These are phyloP conservation scores for Calyptommatus sinebrachiatus DNA, from an alignment of 2,113 vertebrate genomes.

Conservation along the genomic window DNA sequence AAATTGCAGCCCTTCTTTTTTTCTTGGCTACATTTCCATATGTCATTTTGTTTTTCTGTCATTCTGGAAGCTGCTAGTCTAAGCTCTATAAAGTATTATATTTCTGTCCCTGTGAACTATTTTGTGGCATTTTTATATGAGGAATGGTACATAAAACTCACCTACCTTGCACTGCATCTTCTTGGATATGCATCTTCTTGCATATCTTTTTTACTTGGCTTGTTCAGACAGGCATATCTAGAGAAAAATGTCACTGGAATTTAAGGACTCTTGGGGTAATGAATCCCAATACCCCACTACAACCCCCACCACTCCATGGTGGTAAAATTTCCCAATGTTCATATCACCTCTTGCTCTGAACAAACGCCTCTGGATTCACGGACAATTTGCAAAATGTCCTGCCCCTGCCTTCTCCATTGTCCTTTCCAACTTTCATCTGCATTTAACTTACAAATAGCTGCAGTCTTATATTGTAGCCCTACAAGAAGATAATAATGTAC, in stretches of 20 bases:
- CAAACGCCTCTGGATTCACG: conserved; percentile 51
- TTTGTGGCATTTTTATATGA: conserved; percentile 69
- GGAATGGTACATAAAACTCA: conserved; percentile 71
- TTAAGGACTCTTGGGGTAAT: conserved; percentile 67
- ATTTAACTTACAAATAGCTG: conserved; percentile 67
- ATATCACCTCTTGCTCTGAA: conserved; percentile 63
- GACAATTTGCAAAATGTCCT: conserved; percentile 52
- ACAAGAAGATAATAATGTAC: conserved; percentile 34
- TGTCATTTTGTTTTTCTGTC: conserved; percentile 68
- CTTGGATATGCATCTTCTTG: conserved; percentile 67
- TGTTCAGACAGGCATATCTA: conserved; percentile 61
- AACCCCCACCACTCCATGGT: conserved; percentile 44
- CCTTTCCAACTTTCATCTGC: conserved; percentile 39
- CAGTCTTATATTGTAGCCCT: conserved; percentile 17
- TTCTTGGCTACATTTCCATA: conserved; percentile 63
- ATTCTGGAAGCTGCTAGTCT: conserved; percentile 64
- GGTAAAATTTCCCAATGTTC: conserved; percentile 65
- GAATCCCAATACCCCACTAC: conserved; percentile 68
- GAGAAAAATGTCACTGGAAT: conserved; percentile 49
- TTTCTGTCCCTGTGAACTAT: conserved; percentile 69
- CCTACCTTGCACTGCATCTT: conserved; percentile 68
- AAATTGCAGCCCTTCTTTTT: conserved; percentile 58
- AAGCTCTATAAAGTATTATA: conserved; percentile 69
- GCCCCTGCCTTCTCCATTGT: conserved; percentile 43
- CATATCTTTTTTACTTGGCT: conserved; percentile 64